These are phyloP conservation scores for Poeciliopsis paucimaculata DNA, from an alignment of 2,797 vertebrate species.

Conservation along the genomic window DNA sequence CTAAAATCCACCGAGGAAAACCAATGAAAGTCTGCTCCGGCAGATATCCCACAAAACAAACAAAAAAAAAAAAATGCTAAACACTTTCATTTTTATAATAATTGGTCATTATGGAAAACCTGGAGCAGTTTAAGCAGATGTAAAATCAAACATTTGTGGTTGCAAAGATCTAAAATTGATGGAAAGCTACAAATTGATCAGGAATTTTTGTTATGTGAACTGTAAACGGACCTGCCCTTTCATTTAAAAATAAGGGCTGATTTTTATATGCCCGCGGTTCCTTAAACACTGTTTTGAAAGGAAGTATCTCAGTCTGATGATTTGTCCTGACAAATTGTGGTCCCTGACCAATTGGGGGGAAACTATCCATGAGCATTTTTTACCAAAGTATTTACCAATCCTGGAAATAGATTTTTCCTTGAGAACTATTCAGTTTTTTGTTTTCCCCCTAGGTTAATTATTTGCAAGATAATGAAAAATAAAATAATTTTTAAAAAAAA, in stretches of 20 bases:
- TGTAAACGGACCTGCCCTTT: conserved; percentile 63
- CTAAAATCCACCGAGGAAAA: conserved; percentile 76
- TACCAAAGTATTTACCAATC: conserved; percentile 47
- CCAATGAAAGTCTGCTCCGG: conserved; percentile 73
- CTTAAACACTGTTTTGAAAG: conserved; percentile 76
- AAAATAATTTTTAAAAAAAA: too few relatives aligned
- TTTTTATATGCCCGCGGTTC: conserved; percentile 73
- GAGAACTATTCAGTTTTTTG: conserved; percentile 52
- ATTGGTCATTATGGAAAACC: conserved; percentile 74
- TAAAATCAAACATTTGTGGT: conserved; percentile 75
- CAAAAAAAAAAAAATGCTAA: conserved; percentile 67
- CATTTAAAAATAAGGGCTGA: conserved; percentile 73
- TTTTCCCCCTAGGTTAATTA: conserved; percentile 55
- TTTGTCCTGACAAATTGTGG: conserved; percentile 75
- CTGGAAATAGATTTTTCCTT: conserved; percentile 58
- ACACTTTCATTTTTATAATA: conserved; percentile 73
- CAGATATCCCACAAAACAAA: conserved; percentile 74
- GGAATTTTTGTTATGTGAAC: conserved; percentile 67
- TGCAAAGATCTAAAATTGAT: conserved; percentile 63
- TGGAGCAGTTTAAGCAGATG: conserved; percentile 66
- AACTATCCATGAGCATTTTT: conserved; percentile 61
- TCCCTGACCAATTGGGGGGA: conserved; percentile 56
- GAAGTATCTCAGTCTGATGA: conserved; percentile 75
- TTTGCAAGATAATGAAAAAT: conserved; percentile 33
- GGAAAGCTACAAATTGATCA: conserved; percentile 69